Base-by-base conservation (phyloP, 2,797 vertebrate species). In the Chelidonichthys spinosus region DNA sequence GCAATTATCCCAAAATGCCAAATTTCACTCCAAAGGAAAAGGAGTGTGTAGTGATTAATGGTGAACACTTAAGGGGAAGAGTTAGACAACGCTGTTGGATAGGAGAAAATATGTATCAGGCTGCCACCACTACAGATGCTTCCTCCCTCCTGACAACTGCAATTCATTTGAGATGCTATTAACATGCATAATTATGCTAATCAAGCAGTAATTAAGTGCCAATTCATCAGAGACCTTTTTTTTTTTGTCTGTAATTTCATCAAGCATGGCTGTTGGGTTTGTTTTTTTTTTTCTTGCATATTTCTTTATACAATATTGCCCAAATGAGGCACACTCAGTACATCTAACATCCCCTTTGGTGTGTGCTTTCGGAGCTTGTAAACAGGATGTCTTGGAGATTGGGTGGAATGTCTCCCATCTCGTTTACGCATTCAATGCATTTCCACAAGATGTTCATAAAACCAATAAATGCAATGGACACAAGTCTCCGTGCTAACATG, bases 171-270 rank as follows among this genome's bases (percentile, higher is more conserved):
- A 96, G 96, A 97, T 97, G 95, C 96, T 96, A 97, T 98, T 98
- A 99, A 97, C 96, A 98, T 98, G 97, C 96, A 96, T 98, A 98
- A 98, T 99, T 99, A 99, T 99, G 97, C 96, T 98, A 99, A 99
- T 99, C 97, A 98, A 97, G 96, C 95, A 94, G 96, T 98, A 99
- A 99, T 98, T 98, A 98, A 98, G 96, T 97, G 96, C 94, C 95
- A 96, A 96, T 97, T 98, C 96, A 98, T 97, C 95, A 94, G 97
- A 97, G 97, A 95, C 96, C 94, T 94, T 96, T 97, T 94, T 25
- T 63, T 96, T 96, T 96, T 14, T 2, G 95, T 96, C 96, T 96
- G 96, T 96, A 97, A 97, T 97, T 98, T 97, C 94, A 96, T 96
- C 95, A 95, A 96, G 95, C 95, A 93, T 92, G 84, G 94, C 94